phyloP scores from a whole-genome alignment of 2,888 invertebrate species.

The Plebejus argus region DNA sequence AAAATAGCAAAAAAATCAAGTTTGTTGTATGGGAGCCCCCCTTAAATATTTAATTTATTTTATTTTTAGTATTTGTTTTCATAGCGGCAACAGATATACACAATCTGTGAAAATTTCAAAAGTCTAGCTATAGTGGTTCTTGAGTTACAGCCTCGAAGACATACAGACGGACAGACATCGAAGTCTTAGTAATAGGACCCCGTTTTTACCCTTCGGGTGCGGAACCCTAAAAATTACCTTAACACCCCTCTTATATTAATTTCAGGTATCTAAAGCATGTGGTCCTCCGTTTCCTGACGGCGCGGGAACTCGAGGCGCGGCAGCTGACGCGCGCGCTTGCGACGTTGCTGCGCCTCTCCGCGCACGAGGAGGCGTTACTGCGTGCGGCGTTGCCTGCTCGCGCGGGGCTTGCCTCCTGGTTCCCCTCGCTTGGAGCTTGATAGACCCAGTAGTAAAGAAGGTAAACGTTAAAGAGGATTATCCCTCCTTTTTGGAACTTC shows the following conservation, averaged over 20 bases:
- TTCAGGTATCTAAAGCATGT: constrained; percentile 92
- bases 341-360: constrained; percentile 89
- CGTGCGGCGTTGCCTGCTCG: constrained; percentile 85
- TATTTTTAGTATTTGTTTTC: too few relatives aligned
- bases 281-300: constrained; percentile 94
- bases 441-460: constrained; percentile 3
- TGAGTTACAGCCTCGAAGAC: too few relatives aligned
- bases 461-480: not conserved
- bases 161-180: too few relatives aligned
- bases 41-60: too few relatives aligned
- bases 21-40: too few relatives aligned
- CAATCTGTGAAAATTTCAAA: too few relatives aligned
- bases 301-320: constrained; percentile 92
- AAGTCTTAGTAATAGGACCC: too few relatives aligned
- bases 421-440: constrained; percentile 66
- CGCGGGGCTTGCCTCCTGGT: constrained; percentile 62
- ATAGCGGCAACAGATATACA: too few relatives aligned
- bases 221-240: too few relatives aligned
- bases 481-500: not conserved
- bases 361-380: constrained; percentile 92
- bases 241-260: not conserved
- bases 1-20: too few relatives aligned
- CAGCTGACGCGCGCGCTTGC: constrained; percentile 94
- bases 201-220: too few relatives aligned
- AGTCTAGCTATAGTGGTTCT: too few relatives aligned